Conservation (phyloP, 2,888 invertebrate species). For the Drosophila cognata region DNA sequence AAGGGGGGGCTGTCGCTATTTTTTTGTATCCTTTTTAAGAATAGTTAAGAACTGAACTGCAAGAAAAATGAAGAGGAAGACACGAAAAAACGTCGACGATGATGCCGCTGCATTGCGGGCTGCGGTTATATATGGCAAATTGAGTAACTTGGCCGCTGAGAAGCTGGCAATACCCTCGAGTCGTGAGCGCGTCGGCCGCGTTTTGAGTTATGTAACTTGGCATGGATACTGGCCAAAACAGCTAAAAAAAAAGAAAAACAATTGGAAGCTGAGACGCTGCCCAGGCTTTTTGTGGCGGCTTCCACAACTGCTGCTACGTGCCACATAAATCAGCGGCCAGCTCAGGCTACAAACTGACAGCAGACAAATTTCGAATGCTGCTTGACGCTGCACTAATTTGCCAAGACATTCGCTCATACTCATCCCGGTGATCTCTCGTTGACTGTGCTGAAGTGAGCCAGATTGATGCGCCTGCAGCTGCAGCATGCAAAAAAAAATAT, state of each 20-base stretch:
- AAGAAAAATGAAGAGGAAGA: constrained; percentile 17
- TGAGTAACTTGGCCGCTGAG: constrained; percentile 77
- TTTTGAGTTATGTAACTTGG: constrained; percentile 76
- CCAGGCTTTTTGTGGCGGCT: constrained; percentile 8
- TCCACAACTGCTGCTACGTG: constrained; percentile 65
- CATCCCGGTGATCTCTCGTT: constrained; percentile 63
- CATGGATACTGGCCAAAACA: constrained; percentile 55
- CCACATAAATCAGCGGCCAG: constrained; percentile 73
- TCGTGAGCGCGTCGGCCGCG: constrained; percentile 58
- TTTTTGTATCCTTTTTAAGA: constrained; percentile 64
- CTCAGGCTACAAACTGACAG: constrained; percentile 76
- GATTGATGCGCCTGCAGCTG: constrained; percentile 78
- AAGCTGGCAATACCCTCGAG: constrained; percentile 77
- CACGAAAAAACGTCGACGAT: constrained; percentile 24
- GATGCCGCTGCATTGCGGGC: constrained; percentile 40
- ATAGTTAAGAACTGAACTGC: constrained; percentile 70
- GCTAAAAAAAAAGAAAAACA: constrained; percentile 33
- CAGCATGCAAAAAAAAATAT: constrained; percentile 26
- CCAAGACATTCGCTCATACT: constrained; percentile 78
- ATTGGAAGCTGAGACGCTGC: constrained; percentile 56
- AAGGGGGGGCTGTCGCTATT: constrained; percentile 15
- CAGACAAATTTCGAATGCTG: constrained; percentile 76
- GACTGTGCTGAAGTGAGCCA: constrained; percentile 58
- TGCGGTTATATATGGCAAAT: constrained; percentile 77
- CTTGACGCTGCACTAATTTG: constrained; percentile 80